Evolutionary conservation across 23 tunicate species (phyloP).

Genomic region (Halocynthia roretzi): DNA sequence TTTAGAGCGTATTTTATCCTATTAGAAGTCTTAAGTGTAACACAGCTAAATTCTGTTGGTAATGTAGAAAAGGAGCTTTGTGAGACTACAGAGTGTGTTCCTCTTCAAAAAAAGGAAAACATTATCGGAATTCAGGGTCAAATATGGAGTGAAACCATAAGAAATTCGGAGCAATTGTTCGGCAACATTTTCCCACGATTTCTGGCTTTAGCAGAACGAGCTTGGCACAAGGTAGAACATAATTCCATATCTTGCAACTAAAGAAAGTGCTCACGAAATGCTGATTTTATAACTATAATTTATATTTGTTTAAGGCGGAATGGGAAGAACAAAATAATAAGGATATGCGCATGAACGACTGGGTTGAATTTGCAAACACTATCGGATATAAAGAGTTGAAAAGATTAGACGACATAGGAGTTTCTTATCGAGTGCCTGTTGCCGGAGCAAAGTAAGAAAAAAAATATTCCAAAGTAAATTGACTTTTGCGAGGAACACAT

Average conservation of each 20-base stretch:
- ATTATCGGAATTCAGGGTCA: conserved; percentile 89
- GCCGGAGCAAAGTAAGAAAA: conserved; percentile 34
- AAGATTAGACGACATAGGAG: conserved; percentile 23
- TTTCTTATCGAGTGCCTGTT: conserved; percentile 42
- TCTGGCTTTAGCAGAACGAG: conserved; percentile 73
- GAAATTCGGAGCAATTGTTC: conserved; percentile 40
- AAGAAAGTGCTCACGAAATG: neutral
- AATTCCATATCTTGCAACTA: neutral
- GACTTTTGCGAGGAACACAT: too few relatives aligned
- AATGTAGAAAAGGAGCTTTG: conserved; percentile 39
- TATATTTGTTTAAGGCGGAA: conserved; percentile 2
- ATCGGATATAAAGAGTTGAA: conserved; percentile 34
- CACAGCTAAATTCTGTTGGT: neutral
- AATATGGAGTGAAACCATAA: conserved; percentile 72
- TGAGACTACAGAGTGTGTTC: conserved; percentile 27
- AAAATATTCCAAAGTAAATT: too few relatives aligned
- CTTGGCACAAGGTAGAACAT: conserved; percentile 65
- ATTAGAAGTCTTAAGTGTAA: neutral
- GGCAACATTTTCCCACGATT: conserved; percentile 64
- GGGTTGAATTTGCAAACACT: conserved; percentile 41
- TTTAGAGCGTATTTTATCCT: neutral
- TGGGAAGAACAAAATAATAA: conserved; percentile 30
- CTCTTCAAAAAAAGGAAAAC: conserved; percentile 42
- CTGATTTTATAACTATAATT: too few relatives aligned
- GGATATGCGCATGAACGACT: conserved; percentile 12